Evolutionary conservation across 1,140 invertebrate species (phyloP), one percentile per base, ranked within the genome.

Genomic region (Listronotus oregonensis): DNA sequence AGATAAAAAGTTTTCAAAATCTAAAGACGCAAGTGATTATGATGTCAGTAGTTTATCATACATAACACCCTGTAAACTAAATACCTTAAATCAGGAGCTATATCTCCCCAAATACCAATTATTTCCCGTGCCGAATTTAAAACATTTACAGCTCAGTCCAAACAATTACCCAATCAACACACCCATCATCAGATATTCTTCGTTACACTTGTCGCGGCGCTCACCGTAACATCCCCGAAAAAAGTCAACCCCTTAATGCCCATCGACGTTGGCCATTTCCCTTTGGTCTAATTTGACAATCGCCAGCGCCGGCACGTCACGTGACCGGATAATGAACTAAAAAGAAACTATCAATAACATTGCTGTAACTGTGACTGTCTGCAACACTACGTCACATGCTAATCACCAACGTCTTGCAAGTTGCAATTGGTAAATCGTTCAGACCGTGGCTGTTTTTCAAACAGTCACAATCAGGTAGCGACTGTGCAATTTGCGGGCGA

Each of bases 321-420:
- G 73, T 58, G 74, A 64, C 74, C 74, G 74, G 74, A 76, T 76
- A 76, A 76, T 76, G 73, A 76, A 76, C 69, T 71, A 71, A 75
- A 76, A 72, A 55, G 67, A 73, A 76, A 76, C 71, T 73, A 76
- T 76, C 74, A 76, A 76, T 76, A 76, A 76, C 74, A 76, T 68
- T 67, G 50, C 43, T 17, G 9, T 58, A 68, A 73, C 37, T 66
- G 67, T 71, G 66, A 64, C n/a, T 12, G 34, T 1, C 8, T 37
- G 8, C 11, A 37, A 10, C 34, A 10, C 11, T 10, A 37, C 34
- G 8, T 37, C 34, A 37, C 34, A 37, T 1, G 21, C 21, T 5
- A 27, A 27, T 27, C 21, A 3, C 1, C 5, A 27, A 27, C 1
- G 5, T 27, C 2, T 27, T 27, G 21, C 5, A 27, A 27, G 21